Evolutionary conservation across 2,113 vertebrate genomes (phyloP).

Genomic region (Melanerpes formicivorus): DNA sequence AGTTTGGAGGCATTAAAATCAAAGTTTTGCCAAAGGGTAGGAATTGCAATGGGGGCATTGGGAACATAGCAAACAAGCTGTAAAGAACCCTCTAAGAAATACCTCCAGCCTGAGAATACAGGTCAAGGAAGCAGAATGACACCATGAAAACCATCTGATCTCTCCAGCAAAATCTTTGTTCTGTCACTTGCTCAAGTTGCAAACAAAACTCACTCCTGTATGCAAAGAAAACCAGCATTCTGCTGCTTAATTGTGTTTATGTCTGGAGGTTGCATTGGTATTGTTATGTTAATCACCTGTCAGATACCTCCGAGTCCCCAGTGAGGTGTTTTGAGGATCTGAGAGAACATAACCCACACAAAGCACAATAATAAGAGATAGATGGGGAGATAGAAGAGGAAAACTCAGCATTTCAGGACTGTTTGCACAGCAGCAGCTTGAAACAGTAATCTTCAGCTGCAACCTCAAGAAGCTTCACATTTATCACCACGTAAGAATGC

Average conservation of each 20-base stretch:
- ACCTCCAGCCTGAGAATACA: background rate
- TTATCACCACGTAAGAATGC: accelerated
- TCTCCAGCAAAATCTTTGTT: background rate
- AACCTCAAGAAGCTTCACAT: background rate
- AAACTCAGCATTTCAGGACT: background rate
- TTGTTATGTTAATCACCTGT: background rate
- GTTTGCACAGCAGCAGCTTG: background rate
- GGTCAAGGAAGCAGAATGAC: background rate
- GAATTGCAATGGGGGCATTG: background rate
- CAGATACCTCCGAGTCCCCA: background rate
- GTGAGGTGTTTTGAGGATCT: too few relatives aligned
- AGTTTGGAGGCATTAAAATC: background rate
- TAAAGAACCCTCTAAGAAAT: background rate
- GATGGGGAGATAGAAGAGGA: background rate
- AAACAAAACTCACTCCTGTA: background rate
- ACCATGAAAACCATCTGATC: background rate
- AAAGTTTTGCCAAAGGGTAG: background rate
- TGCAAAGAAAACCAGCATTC: accelerated
- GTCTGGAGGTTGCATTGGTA: background rate
- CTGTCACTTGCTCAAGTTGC: background rate
- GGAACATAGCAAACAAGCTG: background rate
- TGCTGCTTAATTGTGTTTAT: background rate
- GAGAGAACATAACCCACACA: background rate
- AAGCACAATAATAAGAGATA: background rate
- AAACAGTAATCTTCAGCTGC: background rate